These are phyloP conservation scores for Drosophila busckii DNA, from an alignment of 1,140 invertebrate species.

Conservation along the genomic window DNA sequence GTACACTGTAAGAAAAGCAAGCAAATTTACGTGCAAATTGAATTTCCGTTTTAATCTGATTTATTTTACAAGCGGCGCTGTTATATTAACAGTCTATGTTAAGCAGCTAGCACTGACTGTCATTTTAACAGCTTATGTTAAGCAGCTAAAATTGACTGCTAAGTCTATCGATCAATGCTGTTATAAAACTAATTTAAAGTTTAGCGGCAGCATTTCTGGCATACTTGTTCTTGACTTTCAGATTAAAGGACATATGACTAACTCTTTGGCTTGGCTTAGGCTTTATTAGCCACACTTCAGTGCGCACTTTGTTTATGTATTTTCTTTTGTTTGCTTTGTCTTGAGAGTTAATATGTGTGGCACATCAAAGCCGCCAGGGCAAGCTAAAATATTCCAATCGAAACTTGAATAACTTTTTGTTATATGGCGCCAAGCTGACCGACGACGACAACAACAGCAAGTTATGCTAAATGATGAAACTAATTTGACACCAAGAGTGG, in stretches of 20 bases:
- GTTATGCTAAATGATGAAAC: slow-evolving; percentile 14
- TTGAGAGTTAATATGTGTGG: slow-evolving; percentile 6
- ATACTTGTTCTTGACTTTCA: no score
- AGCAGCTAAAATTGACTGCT: no score
- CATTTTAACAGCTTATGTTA: no score
- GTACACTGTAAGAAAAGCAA: no score
- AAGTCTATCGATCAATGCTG: no score
- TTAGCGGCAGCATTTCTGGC: no score
- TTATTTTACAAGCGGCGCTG: no score
- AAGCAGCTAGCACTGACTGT: background rate
- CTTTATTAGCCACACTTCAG: slow-evolving; percentile 51
- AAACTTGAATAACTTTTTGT: slow-evolving; percentile 15
- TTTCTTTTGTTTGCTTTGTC: slow-evolving; percentile 18
- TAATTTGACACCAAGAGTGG: slow-evolving; percentile 66
- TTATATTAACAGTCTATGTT: slow-evolving; percentile 15
- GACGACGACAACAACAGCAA: slow-evolving; percentile 1
- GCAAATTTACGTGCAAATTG: no score
- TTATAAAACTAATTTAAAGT: no score
- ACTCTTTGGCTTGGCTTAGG: slow-evolving; percentile 47
- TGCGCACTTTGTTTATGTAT: slow-evolving; percentile 30
- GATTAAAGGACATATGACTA: no score
- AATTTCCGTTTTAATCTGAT: no score
- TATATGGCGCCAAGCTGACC: slow-evolving; percentile 31
- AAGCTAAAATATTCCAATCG: slow-evolving; percentile 17
- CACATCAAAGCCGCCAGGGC: slow-evolving; percentile 55